Base-by-base conservation (phyloP, 1,140 invertebrate genomes). In the Pachypsylla venusta region DNA sequence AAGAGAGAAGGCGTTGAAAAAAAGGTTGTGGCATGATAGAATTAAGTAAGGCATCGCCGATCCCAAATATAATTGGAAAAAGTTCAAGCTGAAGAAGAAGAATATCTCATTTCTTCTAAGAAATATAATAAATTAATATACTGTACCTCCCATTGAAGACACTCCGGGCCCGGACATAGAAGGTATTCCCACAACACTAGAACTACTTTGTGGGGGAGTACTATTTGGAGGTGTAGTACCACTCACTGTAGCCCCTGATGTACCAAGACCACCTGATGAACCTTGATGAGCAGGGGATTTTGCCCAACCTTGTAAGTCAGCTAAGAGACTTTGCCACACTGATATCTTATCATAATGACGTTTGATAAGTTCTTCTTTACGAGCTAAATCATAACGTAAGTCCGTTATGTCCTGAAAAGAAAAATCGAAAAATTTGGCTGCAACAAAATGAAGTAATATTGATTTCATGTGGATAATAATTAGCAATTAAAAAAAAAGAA, bases 331-430 rank as follows among this genome's bases (percentile, higher is more conserved):
- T 69, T 94, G 90, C 92, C 91, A 96, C 42, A 87, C 79, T 13
- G 81, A 79, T 39, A 95, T 84, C 69, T 93, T 92, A 27, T 93
- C 90, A 68, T 92, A 89, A 68, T 94, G 90, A 53, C 86, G 81
- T 65, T 90, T 83, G 3, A 96, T 77, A 0, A 96, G 71, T 56
- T 88, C 83, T 59, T 95, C 91, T 70, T 95, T 96, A 2, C 90
- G 75, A 1, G 80, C 75, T 19, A 94, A 75, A 70, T 96, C 92
- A 40, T 81, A 74, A 65, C 82, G 81, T 14, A 95, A 73, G 67
- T 95, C 91, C 60, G 78, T 81, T 64, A 89, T 89, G 68, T 94
- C 91, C 76, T 79, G 63, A 30, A 64, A 60, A 59, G 26, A 57
- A 27, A 35, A 40, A 53, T 20, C 4, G 22, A 48, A 35, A 35